Percentiles rank a stretch among this genome's conserved stretches.
Conservation (phyloP, 2,888 invertebrate genomes). For the Caenorhabditis sp. region DNA sequence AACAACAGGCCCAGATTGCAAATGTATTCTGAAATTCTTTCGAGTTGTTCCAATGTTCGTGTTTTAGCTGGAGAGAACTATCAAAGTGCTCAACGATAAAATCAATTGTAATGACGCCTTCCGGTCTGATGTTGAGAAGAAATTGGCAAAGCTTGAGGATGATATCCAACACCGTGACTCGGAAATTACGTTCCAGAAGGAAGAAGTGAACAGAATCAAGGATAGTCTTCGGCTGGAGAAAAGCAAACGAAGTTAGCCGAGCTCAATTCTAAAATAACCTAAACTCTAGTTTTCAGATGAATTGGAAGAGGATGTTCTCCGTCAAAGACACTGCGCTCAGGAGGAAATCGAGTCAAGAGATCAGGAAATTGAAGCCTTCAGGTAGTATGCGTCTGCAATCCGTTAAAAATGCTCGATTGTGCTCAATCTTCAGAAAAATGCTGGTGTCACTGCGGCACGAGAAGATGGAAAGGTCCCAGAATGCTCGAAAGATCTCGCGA, state of each 20-base stretch:
- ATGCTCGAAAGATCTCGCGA: slow-evolving; percentile 33
- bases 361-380: slow-evolving; percentile 49
- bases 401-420: too few species aligned
- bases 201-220: slow-evolving; percentile 33
- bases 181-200: slow-evolving; percentile 10
- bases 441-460: slow-evolving; percentile 45
- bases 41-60: neutral
- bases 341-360: slow-evolving; percentile 50
- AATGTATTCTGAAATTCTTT: slow-evolving; percentile 1
- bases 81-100: slow-evolving; percentile 31
- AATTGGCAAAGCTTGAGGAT: slow-evolving; percentile 16
- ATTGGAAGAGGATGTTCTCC: slow-evolving; percentile 43
- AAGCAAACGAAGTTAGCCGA: slow-evolving; percentile 21
- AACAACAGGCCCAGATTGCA: slow-evolving; percentile 29
- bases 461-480: slow-evolving; percentile 40
- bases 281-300: slow-evolving; percentile 11
- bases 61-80: slow-evolving; percentile 38
- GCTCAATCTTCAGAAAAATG: slow-evolving; percentile 55
- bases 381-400: neutral
- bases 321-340: slow-evolving; percentile 36
- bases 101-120: slow-evolving; percentile 40
- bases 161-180: slow-evolving; percentile 17
- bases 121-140: slow-evolving; percentile 22
- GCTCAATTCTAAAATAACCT: neutral
- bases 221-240: slow-evolving; percentile 35